phyloP scores from a whole-genome alignment of 2,797 vertebrate genomes.

The Typhlichthys subterraneus region DNA sequence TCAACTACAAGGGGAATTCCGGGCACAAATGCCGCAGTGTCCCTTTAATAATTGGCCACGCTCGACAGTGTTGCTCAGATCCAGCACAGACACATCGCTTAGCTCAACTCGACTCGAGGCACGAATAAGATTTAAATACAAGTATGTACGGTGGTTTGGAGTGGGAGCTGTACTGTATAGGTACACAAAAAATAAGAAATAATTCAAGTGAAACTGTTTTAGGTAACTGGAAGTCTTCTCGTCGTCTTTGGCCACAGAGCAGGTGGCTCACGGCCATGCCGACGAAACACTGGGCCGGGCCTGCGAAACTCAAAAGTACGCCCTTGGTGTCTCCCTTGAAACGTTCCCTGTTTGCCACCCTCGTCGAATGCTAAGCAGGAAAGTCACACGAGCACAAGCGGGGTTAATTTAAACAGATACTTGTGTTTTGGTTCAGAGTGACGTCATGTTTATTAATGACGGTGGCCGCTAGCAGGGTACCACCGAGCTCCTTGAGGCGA shows the following conservation, averaged over 20 bases:
- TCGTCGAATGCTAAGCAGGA: slow-evolving; percentile 11
- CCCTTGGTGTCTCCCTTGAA: slow-evolving; percentile 5
- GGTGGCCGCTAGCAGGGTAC: slow-evolving; percentile 22
- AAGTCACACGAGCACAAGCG: slow-evolving; percentile 21
- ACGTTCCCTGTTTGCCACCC: slow-evolving; percentile 14
- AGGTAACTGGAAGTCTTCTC: slow-evolving; percentile 14
- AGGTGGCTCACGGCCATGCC: slow-evolving; percentile 25
- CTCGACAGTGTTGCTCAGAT: no score
- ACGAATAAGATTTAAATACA: no score
- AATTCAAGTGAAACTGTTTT: slow-evolving; percentile 1
- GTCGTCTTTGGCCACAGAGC: slow-evolving; percentile 34
- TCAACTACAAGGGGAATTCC: no score
- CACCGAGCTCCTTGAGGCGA: slow-evolving; percentile 18
- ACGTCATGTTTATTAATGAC: slow-evolving; percentile 51
- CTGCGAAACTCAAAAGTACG: slow-evolving; percentile 11
- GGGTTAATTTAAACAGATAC: slow-evolving; percentile 13
- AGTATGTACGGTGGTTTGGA: no score
- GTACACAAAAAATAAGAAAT: neutral
- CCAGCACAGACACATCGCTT: no score
- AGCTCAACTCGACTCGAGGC: no score
- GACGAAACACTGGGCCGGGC: slow-evolving; percentile 16
- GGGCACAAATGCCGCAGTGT: no score
- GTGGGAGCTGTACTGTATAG: no score
- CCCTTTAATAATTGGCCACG: no score
- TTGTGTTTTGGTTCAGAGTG: slow-evolving; percentile 29